phyloP scores from a whole-genome alignment of 2,888 invertebrate species.

The Thymelicus lineola region DNA sequence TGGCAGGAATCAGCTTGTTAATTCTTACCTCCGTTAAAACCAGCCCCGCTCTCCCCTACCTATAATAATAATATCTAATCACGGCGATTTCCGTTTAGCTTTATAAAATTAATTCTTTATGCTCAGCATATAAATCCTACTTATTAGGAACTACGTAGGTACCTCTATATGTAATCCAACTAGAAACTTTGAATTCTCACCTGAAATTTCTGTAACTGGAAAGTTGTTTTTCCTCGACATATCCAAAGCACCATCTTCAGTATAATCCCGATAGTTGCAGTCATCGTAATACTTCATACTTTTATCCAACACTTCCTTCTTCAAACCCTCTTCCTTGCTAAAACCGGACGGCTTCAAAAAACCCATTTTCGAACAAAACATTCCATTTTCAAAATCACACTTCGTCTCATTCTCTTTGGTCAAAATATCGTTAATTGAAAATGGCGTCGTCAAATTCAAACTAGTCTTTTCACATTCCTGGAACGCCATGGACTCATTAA shows the following conservation, averaged over 20 bases:
- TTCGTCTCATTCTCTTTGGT: constrained; percentile 82
- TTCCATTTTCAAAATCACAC: constrained; percentile 75
- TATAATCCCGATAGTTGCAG: constrained; percentile 68
- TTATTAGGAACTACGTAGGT: too few species aligned
- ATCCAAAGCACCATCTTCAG: constrained; percentile 76
- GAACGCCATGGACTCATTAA: constrained; percentile 64
- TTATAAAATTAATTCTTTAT: too few species aligned
- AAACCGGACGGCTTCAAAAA: constrained; percentile 63
- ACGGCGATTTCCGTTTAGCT: too few species aligned
- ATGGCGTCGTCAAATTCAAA: constrained; percentile 85
- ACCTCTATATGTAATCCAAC: background rate
- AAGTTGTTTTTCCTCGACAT: constrained; percentile 80
- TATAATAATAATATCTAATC: too few species aligned
- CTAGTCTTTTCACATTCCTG: constrained; percentile 76
- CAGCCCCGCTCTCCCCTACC: too few species aligned
- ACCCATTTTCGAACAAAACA: constrained; percentile 61
- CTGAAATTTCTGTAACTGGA: constrained; percentile 78
- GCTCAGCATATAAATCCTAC: too few species aligned
- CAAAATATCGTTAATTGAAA: constrained; percentile 90
- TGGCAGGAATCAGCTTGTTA: too few species aligned
- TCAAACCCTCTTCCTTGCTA: constrained; percentile 61
- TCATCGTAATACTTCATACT: constrained; percentile 76
- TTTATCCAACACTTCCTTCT: constrained; percentile 72
- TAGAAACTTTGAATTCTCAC: constrained; percentile 47
- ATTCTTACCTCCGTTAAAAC: too few species aligned